Conservation (phyloP, 2,113 vertebrate species). For the Morone saxatilis region DNA sequence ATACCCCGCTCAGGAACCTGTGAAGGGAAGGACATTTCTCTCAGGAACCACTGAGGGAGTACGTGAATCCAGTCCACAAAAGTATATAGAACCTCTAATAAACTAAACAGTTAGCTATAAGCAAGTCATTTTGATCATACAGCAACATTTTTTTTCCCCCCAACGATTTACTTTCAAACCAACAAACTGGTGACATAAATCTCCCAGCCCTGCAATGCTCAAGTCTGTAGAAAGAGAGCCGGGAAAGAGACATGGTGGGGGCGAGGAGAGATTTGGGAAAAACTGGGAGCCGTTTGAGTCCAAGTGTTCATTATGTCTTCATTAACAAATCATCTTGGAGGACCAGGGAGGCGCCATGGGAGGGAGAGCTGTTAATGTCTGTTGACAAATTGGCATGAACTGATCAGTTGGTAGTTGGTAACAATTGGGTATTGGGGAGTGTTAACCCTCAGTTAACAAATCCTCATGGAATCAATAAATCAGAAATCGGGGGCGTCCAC, state of each 20-base stretch:
- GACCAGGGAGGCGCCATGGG: conserved; percentile 36
- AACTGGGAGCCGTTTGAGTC: conserved; percentile 46
- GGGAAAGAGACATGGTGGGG: conserved; percentile 35
- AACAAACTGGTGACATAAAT: conserved; percentile 57
- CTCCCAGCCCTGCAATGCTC: conserved; percentile 60
- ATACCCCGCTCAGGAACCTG: conserved; percentile 37
- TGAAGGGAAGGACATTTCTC: conserved; percentile 47
- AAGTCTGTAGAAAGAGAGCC: conserved; percentile 61
- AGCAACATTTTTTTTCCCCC: conserved; percentile 43
- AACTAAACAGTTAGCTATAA: conserved; percentile 68
- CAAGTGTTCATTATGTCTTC: conserved; percentile 49
- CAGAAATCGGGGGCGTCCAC: conserved; percentile 61
- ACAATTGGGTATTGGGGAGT: conserved; percentile 46
- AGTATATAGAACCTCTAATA: conserved; percentile 64
- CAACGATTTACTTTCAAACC: conserved; percentile 53
- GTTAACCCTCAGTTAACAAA: conserved; percentile 53
- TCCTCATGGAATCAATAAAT: conserved; percentile 72
- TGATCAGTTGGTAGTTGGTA: conserved; percentile 59
- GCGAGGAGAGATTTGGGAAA: conserved; percentile 11
- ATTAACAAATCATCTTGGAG: conserved; percentile 58
- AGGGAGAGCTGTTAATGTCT: conserved; percentile 46
- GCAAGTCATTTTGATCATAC: conserved; percentile 65
- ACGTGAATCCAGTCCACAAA: conserved; percentile 75
- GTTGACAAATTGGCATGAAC: conserved; percentile 62
- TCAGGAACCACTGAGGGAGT: conserved; percentile 35